Evolutionary conservation across 2,888 invertebrate species (phyloP).

Genomic region (Phengaris alcon): DNA sequence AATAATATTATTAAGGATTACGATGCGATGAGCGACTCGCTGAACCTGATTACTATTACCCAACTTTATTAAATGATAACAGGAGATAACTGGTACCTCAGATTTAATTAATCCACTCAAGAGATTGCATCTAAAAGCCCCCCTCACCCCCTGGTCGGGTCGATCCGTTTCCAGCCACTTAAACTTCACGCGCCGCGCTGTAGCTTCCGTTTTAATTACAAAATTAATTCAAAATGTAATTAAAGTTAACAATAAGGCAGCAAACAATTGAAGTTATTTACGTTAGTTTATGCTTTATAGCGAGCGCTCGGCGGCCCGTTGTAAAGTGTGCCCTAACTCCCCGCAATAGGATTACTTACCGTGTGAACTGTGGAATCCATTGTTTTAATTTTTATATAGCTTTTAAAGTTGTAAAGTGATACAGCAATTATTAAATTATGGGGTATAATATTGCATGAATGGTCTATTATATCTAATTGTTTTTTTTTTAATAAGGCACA

Average conservation of each 20-base stretch:
- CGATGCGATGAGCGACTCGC: not conserved
- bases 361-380: not conserved
- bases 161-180: slow-evolving; percentile 79
- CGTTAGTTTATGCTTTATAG: slow-evolving; percentile 72
- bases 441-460: not conserved
- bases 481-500: not conserved
- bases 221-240: slow-evolving; percentile 82
- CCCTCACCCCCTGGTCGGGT: slow-evolving; percentile 51
- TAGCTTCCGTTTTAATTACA: slow-evolving; percentile 81
- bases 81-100: slow-evolving; percentile 78
- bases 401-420: slow-evolving; percentile 9
- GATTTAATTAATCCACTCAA: slow-evolving; percentile 79
- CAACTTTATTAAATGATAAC: slow-evolving; percentile 78
- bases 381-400: slow-evolving; percentile 16
- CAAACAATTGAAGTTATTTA: slow-evolving; percentile 81
- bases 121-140: slow-evolving; percentile 77
- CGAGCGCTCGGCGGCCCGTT: slow-evolving; percentile 50
- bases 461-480: not conserved
- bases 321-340: slow-evolving; percentile 50
- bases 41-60: slow-evolving; percentile 61
- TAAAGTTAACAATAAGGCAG: slow-evolving; percentile 81
- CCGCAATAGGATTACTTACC: not conserved
- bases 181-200: slow-evolving; percentile 79
- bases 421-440: slow-evolving; percentile 14
- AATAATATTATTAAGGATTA: not conserved